Conservation (phyloP, 2,113 vertebrate genomes). For the Rhegmatorhina hoffmannsi region DNA sequence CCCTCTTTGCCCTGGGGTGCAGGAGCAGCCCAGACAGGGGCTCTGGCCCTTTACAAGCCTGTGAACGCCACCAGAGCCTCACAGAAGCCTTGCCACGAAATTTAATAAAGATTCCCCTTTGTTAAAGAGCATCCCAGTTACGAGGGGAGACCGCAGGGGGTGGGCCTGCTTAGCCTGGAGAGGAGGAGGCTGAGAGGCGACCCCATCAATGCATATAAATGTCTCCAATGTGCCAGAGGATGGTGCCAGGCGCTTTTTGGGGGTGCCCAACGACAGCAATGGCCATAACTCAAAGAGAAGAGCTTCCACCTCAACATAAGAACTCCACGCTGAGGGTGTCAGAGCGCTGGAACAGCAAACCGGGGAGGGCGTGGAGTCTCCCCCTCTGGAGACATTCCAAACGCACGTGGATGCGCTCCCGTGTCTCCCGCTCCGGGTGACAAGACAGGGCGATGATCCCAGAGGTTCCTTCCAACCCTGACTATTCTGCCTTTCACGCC, state of each 20-base stretch:
- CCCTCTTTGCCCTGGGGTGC: not conserved
- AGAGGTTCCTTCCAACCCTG: too few species aligned
- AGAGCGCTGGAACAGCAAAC: not conserved
- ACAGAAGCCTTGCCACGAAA: too few species aligned
- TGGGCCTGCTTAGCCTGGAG: not conserved
- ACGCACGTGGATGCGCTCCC: too few species aligned
- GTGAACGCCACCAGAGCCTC: not conserved
- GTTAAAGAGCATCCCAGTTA: not conserved
- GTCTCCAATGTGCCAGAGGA: not conserved
- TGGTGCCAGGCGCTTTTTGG: not conserved
- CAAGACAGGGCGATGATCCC: too few species aligned
- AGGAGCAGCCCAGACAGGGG: not conserved
- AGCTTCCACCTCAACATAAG: not conserved
- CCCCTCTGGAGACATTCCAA: too few species aligned
- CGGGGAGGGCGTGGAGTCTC: not conserved
- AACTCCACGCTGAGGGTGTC: rapidly evolving
- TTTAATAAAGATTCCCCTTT: not conserved
- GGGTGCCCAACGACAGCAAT: not conserved
- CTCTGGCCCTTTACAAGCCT: not conserved
- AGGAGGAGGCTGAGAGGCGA: not conserved
- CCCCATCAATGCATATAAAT: not conserved
- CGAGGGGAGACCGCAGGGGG: not conserved
- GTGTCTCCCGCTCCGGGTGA: too few species aligned
- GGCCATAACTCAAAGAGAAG: not conserved
- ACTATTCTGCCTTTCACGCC: too few species aligned